Percentiles rank a stretch among this genome's conserved stretches.
phyloP scores from a whole-genome alignment of 2,113 vertebrate genomes.

The Danionella cerebrum region DNA sequence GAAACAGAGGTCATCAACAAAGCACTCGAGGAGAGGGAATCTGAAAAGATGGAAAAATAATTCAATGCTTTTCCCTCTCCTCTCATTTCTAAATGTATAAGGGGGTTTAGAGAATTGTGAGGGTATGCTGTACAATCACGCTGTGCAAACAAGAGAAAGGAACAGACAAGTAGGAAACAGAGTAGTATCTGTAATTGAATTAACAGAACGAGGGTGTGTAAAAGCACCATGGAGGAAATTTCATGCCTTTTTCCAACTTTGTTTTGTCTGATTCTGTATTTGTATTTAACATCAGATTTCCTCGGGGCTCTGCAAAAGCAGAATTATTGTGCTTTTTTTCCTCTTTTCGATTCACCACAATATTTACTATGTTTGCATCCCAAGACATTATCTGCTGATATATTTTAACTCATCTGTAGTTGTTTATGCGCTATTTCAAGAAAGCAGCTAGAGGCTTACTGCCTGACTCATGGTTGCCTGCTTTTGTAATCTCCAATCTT shows the following conservation, averaged over 20 bases:
- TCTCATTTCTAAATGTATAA: slow-evolving; percentile 2
- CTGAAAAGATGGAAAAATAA: slow-evolving; percentile 13
- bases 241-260: slow-evolving; percentile 32
- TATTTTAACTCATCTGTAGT: slow-evolving; percentile 47
- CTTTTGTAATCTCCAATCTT: slow-evolving; percentile 60
- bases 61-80: slow-evolving; percentile 11
- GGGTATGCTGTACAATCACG: neutral
- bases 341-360: slow-evolving; percentile 27
- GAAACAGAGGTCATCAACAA: slow-evolving; percentile 49
- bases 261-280: slow-evolving; percentile 20
- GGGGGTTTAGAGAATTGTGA: slow-evolving; percentile 22
- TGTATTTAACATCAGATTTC: slow-evolving; percentile 23
- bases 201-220: slow-evolving; percentile 40
- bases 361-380: slow-evolving; percentile 28
- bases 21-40: slow-evolving; percentile 43
- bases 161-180: slow-evolving; percentile 11
- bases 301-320: slow-evolving; percentile 16
- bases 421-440: slow-evolving; percentile 51
- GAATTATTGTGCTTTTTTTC: slow-evolving; percentile 17
- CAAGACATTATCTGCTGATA: slow-evolving; percentile 30
- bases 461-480: slow-evolving; percentile 63
- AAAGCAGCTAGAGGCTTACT: slow-evolving; percentile 58
- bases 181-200: slow-evolving; percentile 38
- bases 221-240: slow-evolving; percentile 38
- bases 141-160: neutral